Evolutionary conservation across 1,140 invertebrate genomes (phyloP).

Genomic region (Tetragnatha versicolor): DNA sequence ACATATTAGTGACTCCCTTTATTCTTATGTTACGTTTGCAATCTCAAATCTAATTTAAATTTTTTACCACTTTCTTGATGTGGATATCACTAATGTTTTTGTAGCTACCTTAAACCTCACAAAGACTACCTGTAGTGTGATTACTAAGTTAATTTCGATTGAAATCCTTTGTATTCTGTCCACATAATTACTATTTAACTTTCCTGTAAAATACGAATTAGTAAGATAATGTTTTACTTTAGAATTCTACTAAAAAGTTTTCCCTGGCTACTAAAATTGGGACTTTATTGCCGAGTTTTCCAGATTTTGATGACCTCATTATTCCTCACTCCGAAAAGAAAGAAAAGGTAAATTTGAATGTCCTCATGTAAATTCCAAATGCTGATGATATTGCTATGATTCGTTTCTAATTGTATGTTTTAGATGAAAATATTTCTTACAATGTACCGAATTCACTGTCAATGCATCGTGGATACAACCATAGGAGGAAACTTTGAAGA

Average conservation of each 20-base stretch:
- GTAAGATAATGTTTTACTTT: not conserved
- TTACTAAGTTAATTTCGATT: too few relatives aligned
- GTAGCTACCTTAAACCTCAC: too few relatives aligned
- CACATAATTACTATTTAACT: too few relatives aligned
- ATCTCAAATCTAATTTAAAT: too few relatives aligned
- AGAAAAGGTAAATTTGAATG: constrained; percentile 25
- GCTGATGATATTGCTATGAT: not conserved
- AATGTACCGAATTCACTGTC: constrained; percentile 54
- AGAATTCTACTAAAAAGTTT: constrained; percentile 8
- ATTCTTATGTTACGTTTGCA: too few relatives aligned
- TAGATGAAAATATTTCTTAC: constrained; percentile 36
- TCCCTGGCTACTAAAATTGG: constrained; percentile 20
- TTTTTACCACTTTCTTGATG: too few relatives aligned
- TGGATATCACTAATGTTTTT: too few relatives aligned
- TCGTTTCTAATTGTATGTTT: constrained; percentile 1
- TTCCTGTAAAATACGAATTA: too few relatives aligned
- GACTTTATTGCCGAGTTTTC: constrained; percentile 36
- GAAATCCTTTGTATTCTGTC: too few relatives aligned
- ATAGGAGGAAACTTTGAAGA: constrained; percentile 50
- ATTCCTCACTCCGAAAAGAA: not conserved
- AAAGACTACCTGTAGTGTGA: too few relatives aligned
- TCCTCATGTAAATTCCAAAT: not conserved
- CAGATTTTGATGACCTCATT: constrained; percentile 5
- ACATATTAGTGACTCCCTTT: too few relatives aligned
- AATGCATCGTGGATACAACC: constrained; percentile 31